Evolutionary conservation across 1,140 invertebrate genomes (phyloP), one percentile per base, ranked within the genome.

Genomic region (Drosophila tsacasi): DNA sequence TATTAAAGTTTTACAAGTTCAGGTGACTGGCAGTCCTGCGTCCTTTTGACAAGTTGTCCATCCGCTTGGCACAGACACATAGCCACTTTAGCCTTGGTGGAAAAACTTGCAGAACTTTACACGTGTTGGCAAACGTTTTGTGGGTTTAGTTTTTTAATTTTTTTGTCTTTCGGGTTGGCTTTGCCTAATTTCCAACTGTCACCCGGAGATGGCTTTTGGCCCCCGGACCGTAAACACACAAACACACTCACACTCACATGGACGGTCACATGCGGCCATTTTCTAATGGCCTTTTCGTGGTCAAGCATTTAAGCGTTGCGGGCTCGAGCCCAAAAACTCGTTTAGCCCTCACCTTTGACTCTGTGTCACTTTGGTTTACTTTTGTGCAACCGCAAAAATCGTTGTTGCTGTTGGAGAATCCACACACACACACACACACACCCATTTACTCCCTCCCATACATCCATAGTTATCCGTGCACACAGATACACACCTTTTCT

Each of bases 221-320:
- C 42, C 58, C 46, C 23, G 37, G 35, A 49, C 40, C 50, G 30
- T 15, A 35, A 10, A 63, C 39, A 63, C 50, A 67, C 46, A 37
- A 13, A 63, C 39, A 63, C 61, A 64, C 37, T 17, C 30, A 49
- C 37, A 60, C 17, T 49, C 27, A 57, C 60, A 66, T 23, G 46
- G 35, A 23, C 19, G 35, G 15, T 37, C 50, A 49, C 30, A 65
- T 54, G 61, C 79, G 83, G 57, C 84, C 83, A 77, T 83, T 89
- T 90, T 82, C 72, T 90, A 91, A 90, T 90, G 85, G 79, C 86
- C 79, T 85, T 90, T 90, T 90, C 86, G 85, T 90, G 85, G 85
- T 90, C 85, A 90, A 91, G 85, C 85, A 85, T 90, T 90, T 90
- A 90, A 90, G 86, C 79, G 79, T 78, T 60, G 62, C 65, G 72